Conservation (phyloP, 2,113 vertebrate genomes). For the Emydocephalus ijimae region DNA sequence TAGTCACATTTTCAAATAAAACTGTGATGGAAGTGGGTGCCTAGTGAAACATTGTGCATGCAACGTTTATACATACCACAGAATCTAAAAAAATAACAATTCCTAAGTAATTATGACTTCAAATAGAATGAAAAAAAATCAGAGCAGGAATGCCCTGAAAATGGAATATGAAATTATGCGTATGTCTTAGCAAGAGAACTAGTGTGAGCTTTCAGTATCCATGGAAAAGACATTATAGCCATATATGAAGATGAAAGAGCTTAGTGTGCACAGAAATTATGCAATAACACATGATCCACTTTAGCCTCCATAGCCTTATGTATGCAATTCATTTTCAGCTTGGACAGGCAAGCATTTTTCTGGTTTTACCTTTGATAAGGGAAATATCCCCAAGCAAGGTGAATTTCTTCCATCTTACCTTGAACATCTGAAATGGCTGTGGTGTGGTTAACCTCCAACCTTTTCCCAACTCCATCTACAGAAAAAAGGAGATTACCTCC, state of each 20-base stretch:
- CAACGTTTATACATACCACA: not conserved
- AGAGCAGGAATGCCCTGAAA: constrained; percentile 6
- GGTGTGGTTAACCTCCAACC: constrained; percentile 36
- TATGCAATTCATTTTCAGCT: constrained; percentile 11
- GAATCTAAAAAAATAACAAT: not conserved
- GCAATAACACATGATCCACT: constrained; percentile 4
- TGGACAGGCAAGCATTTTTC: constrained; percentile 8
- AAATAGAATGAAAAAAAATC: not conserved
- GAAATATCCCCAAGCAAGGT: constrained; percentile 25
- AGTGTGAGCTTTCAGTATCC: not conserved
- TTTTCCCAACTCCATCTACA: constrained; percentile 40
- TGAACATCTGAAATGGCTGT: constrained; percentile 40
- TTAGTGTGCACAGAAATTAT: constrained; percentile 1
- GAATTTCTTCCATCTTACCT: constrained; percentile 34
- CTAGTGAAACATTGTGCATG: not conserved
- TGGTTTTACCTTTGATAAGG: constrained; percentile 14
- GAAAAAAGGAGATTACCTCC: constrained; percentile 40
- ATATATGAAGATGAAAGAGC: not conserved
- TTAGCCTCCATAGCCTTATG: constrained; percentile 1
- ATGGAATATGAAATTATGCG: not conserved
- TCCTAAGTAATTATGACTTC: not conserved
- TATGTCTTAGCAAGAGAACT: not conserved
- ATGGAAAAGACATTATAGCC: not conserved
- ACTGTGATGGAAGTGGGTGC: not conserved
- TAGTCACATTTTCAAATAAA: not conserved